Evolutionary conservation across 2,113 vertebrate genomes (phyloP), one percentile per base, ranked within the genome.

Genomic region (Casuarius casuarius): DNA sequence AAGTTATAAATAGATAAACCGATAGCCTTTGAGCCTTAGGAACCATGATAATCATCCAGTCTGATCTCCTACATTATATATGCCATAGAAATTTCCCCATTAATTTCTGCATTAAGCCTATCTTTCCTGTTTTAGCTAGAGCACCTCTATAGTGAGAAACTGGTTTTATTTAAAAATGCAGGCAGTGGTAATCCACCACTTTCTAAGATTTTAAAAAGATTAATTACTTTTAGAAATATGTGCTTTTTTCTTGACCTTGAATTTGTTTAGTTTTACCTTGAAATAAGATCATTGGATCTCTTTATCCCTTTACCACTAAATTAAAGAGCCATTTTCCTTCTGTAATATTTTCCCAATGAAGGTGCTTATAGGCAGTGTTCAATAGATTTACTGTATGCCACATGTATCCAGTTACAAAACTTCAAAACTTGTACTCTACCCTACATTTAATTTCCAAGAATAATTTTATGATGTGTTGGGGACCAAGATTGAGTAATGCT

Each of bases 191-290:
- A 91, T 54, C 58, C 70, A 84, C 51, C 28, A 33, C 44, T 82
- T 87, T 21, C 29, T 6, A 22, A 70, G 80, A 94, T 91, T 90
- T 82, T 54, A 29, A 44, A 73, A 84, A 84, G 83, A 93, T 93
- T 94, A 96, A 89, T 96, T 95, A 79, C 63, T 70, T 89, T 84
- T n/a, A 84, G 58, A 93, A 95, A 84, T 68, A 80, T 1, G 5
- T 44, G 65, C 29, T 70, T 94, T 84, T 70, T 95, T 84, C 84
- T 75, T 79, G 92, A 81, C 68, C 65, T 94, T 95, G 86, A 92
- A 91, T 94, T 90, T 84, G 74, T 93, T 66, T 82, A 49, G 7
- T 54, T 87, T 95, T 79, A 91, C 76, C 86, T 96, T 94, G 80
- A 90, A 90, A 75, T 26, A 92, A 94, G 51, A 92, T 52, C 52